These are phyloP conservation scores for Aeoliscus strigatus DNA, from an alignment of 2,797 vertebrate genomes.

Conservation along the genomic window DNA sequence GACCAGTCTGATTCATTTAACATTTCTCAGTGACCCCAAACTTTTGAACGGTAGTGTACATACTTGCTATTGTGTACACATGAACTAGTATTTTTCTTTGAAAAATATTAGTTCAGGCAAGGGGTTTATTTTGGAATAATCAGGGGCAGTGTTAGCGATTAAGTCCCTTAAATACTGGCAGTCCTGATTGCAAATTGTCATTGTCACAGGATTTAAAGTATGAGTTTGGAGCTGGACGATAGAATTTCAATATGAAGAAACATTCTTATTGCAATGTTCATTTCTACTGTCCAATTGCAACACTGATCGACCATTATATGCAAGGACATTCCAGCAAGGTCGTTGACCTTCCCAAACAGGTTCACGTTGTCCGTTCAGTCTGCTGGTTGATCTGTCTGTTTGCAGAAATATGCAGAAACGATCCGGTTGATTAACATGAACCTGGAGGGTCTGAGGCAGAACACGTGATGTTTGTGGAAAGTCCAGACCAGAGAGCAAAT, in stretches of 20 bases:
- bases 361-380: conserved; percentile 14
- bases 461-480: too few species aligned
- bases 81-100: too few species aligned
- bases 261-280: not conserved
- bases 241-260: conserved; percentile 10
- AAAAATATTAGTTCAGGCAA: conserved; percentile 7
- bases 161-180: conserved; percentile 1
- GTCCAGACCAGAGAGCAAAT: too few species aligned
- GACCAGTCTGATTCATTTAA: too few species aligned
- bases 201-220: conserved; percentile 1
- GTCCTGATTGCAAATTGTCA: conserved; percentile 6
- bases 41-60: too few species aligned
- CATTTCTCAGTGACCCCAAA: conserved; percentile 2
- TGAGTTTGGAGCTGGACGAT: not conserved
- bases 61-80: too few species aligned
- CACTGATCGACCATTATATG: conserved; percentile 49
- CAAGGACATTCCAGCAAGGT: conserved; percentile 45
- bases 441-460: too few species aligned
- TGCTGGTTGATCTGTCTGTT: too few species aligned
- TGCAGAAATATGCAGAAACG: too few species aligned
- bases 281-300: conserved; percentile 49
- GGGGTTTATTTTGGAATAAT: conserved; percentile 25
- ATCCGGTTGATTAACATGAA: too few species aligned
- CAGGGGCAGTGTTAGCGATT: not conserved
- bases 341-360: conserved; percentile 25